Base-by-base conservation (phyloP, 1,140 invertebrate genomes). In the Nasonia giraulti region DNA sequence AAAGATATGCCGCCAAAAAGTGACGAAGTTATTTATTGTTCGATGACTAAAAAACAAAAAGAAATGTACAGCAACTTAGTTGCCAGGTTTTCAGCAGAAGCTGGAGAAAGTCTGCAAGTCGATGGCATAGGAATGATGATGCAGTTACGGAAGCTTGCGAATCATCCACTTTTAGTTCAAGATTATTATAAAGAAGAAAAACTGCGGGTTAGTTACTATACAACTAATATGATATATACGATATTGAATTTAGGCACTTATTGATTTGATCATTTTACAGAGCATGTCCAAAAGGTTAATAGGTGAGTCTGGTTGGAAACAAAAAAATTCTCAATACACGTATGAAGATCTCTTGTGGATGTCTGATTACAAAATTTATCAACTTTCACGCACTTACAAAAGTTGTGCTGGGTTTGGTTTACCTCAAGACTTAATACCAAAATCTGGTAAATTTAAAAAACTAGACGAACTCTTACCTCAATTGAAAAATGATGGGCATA, bases 301-400 rank as follows among this genome's bases (percentile, higher is more conserved):
- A 1, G 93, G 93, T 44, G 95, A 96, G 89, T 94, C 95, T 1
- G 93, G 92, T 0, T 97, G 98, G 88, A 96, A 96, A 89, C 96
- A 98, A 87, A 96, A 96, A 73, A 96, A 97, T 90, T 93, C 95
- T 44, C 93, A 98, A 47, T 96, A 98, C 86, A 96, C 98, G 80
- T 96, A 96, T 73, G 97, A 99, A 89, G 98, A 99, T 91, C 94
- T 99, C 89, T 92, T 95, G 27, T 96, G 96, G 88, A 95, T 97
- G 94, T 98, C 97, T 0, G 98, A 99, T 93, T 99, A 98, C 93
- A 97, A 98, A 89, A 96, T 99, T 81, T 96, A 97, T 91, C 95
- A 96, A 86, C 91, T 98, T 20, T 96, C 97, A 69, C 92, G 94
- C 82, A 92, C 93, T 23, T 96, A 95, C 88, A 93, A 94, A 92